phyloP scores from a whole-genome alignment of 1,140 invertebrate genomes.

The Drosophila eugracilis region DNA sequence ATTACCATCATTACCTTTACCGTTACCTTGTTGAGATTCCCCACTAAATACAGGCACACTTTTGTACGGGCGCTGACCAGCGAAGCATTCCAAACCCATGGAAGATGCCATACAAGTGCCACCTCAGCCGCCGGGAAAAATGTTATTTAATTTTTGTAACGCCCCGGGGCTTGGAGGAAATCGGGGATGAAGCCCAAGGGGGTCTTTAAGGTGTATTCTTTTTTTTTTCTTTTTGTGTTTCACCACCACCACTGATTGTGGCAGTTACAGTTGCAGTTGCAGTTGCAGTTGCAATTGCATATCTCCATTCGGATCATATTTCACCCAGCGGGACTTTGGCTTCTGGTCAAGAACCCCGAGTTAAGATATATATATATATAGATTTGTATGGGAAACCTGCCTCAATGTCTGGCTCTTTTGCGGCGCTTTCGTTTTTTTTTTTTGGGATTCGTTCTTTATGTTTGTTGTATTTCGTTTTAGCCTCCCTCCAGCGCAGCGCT shows the following conservation, averaged over 20 bases:
- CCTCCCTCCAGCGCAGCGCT: constrained; percentile 7
- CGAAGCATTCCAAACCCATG: constrained; percentile 71
- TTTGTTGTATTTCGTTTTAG: neutral
- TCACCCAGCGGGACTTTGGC: constrained; percentile 38
- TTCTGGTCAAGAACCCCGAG: constrained; percentile 45
- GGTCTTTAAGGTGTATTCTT: too few species aligned
- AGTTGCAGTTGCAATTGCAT: constrained; percentile 53
- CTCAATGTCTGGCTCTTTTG: constrained; percentile 56
- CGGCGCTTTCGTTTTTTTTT: constrained; percentile 9
- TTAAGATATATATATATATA: neutral
- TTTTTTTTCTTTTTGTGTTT: neutral
- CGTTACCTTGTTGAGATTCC: constrained; percentile 77
- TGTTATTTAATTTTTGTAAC: constrained; percentile 69
- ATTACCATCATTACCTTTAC: constrained; percentile 34
- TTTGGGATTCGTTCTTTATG: neutral
- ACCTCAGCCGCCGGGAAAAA: constrained; percentile 22
- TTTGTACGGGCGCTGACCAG: constrained; percentile 78
- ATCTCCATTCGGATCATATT: constrained; percentile 58
- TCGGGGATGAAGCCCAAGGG: constrained; percentile 19
- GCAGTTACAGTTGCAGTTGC: constrained; percentile 45
- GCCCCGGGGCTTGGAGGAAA: constrained; percentile 30
- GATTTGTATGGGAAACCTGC: constrained; percentile 43
- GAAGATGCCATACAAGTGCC: constrained; percentile 70
- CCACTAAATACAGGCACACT: constrained; percentile 22
- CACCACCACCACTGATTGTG: constrained; percentile 33